These are phyloP conservation scores for Drosophila busckii DNA, from an alignment of 1,140 invertebrate genomes.

Conservation along the genomic window DNA sequence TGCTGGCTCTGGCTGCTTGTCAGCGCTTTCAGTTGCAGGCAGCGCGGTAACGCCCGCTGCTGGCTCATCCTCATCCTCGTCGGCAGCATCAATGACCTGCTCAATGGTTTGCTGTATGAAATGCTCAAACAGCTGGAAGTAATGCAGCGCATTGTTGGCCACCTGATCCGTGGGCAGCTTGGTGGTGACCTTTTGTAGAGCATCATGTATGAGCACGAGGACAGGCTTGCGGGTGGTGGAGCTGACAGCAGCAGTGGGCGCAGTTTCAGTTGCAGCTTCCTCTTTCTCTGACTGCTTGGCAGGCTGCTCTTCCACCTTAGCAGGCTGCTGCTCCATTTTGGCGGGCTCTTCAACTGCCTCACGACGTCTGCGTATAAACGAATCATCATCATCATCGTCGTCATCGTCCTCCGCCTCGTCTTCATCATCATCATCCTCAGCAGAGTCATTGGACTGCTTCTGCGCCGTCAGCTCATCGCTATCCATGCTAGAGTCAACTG, in stretches of 20 bases:
- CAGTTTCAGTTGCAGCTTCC: conserved; percentile 11
- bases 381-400: conserved; percentile 40
- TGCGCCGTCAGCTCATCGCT: conserved; percentile 36
- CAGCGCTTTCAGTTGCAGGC: not conserved
- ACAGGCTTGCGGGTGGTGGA: conserved; percentile 57
- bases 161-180: conserved; percentile 70
- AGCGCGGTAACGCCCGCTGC: conserved; percentile 15
- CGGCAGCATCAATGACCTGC: conserved; percentile 63
- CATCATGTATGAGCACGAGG: conserved; percentile 68
- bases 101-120: conserved; percentile 74
- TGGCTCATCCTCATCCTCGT: conserved; percentile 62
- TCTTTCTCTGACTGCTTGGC: too few species aligned
- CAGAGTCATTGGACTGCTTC: conserved; percentile 32
- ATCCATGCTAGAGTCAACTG: conserved; percentile 31
- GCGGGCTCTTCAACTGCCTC: conserved; percentile 20
- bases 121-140: conserved; percentile 76
- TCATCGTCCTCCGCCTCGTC: conserved; percentile 33
- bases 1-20: conserved; percentile 5
- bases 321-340: too few species aligned
- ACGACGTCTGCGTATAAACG: conserved; percentile 41
- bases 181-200: conserved; percentile 69
- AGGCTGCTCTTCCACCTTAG: too few species aligned
- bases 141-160: conserved; percentile 71
- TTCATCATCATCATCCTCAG: conserved; percentile 43
- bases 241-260: not conserved